phyloP scores from a whole-genome alignment of 2,888 invertebrate species.

The Hemaris fuciformis region DNA sequence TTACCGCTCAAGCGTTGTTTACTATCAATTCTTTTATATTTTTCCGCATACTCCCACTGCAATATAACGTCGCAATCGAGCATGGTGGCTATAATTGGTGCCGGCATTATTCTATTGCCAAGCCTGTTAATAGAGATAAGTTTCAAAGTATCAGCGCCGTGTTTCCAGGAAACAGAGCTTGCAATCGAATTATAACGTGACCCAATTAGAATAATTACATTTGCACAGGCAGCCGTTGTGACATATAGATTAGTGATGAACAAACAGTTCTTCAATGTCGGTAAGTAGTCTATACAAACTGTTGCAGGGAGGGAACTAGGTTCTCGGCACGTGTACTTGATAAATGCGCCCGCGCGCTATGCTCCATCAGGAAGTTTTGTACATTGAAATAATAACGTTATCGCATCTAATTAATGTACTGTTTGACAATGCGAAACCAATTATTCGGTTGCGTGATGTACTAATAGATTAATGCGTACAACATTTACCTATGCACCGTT shows the following conservation, averaged over 20 bases:
- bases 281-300: conserved; percentile 51
- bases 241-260: conserved; percentile 38
- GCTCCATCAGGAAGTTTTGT: conserved; percentile 37
- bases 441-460: conserved; percentile 26
- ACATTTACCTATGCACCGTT: background rate
- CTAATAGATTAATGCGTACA: background rate
- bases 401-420: conserved; percentile 32
- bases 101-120: conserved; percentile 37
- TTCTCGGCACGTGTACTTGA: conserved; percentile 53
- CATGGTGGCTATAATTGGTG: conserved; percentile 25
- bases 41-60: conserved; percentile 5
- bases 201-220: conserved; percentile 38
- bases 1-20: background rate
- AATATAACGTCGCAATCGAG: background rate
- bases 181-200: conserved; percentile 46
- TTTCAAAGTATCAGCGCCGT: conserved; percentile 34
- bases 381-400: conserved; percentile 27
- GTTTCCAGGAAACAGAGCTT: conserved; percentile 48
- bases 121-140: conserved; percentile 40
- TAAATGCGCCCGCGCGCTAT: conserved; percentile 36
- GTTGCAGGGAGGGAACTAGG: conserved; percentile 50
- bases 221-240: conserved; percentile 38
- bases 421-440: conserved; percentile 46
- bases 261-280: conserved; percentile 41
- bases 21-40: background rate